phyloP scores from a whole-genome alignment of 2,888 invertebrate species.

The Scaptomyza cyrtandrae region DNA sequence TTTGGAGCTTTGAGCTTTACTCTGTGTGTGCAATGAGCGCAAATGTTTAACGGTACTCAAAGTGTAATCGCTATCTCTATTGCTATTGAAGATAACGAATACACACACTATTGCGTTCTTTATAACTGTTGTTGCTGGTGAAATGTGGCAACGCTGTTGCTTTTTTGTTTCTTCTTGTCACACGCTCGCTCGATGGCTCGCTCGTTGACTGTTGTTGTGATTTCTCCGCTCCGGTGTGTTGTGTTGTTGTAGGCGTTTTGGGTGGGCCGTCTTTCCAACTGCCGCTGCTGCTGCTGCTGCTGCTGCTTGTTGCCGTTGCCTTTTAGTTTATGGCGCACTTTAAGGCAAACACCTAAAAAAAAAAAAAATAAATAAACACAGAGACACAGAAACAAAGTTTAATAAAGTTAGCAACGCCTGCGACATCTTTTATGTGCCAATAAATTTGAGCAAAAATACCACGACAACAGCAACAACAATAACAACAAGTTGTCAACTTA shows the following conservation, averaged over 20 bases:
- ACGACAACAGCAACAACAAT: conserved; percentile 28
- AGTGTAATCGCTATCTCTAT: conserved; percentile 63
- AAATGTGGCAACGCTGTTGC: conserved; percentile 67
- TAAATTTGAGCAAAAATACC: conserved; percentile 72
- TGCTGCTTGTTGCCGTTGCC: conserved; percentile 48
- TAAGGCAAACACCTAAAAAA: conserved; percentile 77
- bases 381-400: conserved; percentile 52
- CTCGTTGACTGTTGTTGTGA: conserved; percentile 53
- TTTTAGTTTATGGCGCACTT: conserved; percentile 77
- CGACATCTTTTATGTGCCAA: conserved; percentile 75
- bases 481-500: conserved; percentile 65
- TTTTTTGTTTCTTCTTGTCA: conserved; percentile 31
- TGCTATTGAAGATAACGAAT: conserved; percentile 48
- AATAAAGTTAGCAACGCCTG: conserved; percentile 80
- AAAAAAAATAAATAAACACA: conserved; percentile 43
- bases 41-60: conserved; percentile 62
- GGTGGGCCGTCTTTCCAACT: conserved; percentile 66
- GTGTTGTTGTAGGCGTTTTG: conserved; percentile 67
- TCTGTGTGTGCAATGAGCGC: conserved; percentile 61
- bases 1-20: conserved; percentile 49
- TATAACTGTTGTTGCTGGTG: conserved; percentile 44
- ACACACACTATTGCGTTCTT: conserved; percentile 5
- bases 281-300: conserved; percentile 35
- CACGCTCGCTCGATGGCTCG: conserved; percentile 30
- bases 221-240: conserved; percentile 54